Base-by-base conservation (phyloP, 2,113 vertebrate genomes). In the Ceratotherium simum region DNA sequence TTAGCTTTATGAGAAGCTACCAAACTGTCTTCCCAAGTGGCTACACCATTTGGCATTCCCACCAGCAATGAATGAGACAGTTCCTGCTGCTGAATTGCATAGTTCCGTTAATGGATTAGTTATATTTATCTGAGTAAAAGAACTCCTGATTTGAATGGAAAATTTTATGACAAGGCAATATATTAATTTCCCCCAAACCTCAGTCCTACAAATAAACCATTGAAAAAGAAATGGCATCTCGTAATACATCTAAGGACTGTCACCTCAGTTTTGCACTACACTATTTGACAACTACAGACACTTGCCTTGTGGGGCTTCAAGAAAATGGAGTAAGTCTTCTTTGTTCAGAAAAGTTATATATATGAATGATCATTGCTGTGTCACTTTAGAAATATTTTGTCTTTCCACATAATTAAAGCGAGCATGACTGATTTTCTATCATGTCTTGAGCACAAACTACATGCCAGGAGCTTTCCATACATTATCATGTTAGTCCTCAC, bases 311-410 rank as follows among this genome's bases (percentile, higher is more conserved):
- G 48, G 46, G 70, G 5, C 23, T 51, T 75, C 33, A 80, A 58
- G 36, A 91, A 70, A 70, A 73, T 80, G 23, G 51, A 81, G 7
- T 51, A 18, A 75, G 21, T 29, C 5, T 23, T 94, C 56, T 96
- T 80, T 92, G 39, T 72, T 90, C 86, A 92, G 91, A 76, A 95
- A 81, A 95, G 29, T 67, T 90, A 62, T 31, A 46, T 27, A 13
- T 8, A 76, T 48, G 72, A 80, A 90, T 76, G 42, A 91, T 5
- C 70, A 79, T 84, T 87, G 5, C 25, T 33, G 3, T 21, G 10
- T 27, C 20, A 76, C 69, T 92, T 87, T 82, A 95, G 70, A 92
- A 87, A 90, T 54, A 73, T 7, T 73, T 73, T 82, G 29, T 80
- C 16, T 76, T 94, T 83, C 94, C 29, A 18, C 65, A 23, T 29